Percentiles rank a stretch among this genome's conserved stretches.
Conservation (phyloP, 2,113 vertebrate genomes). For the Syngnathoides biaculeatus region DNA sequence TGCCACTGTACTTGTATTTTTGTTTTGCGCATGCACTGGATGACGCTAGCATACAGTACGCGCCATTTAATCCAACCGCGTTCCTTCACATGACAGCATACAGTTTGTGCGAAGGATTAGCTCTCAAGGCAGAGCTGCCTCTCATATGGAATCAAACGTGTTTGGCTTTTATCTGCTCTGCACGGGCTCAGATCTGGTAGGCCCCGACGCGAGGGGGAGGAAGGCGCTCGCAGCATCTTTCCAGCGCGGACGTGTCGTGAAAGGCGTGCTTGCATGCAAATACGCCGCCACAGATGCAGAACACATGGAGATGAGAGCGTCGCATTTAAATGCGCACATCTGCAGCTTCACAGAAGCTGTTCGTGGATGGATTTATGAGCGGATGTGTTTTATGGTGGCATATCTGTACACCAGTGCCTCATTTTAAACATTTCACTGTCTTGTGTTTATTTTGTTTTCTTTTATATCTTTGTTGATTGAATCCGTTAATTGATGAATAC, state of each 20-base stretch:
- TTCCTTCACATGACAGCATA: constrained; percentile 24
- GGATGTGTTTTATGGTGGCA: background rate
- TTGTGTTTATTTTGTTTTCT: background rate
- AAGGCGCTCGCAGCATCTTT: constrained; percentile 21
- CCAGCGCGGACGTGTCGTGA: constrained; percentile 5
- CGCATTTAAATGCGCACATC: background rate
- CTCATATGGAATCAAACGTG: constrained; percentile 55
- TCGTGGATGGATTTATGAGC: constrained; percentile 1
- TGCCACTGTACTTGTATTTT: constrained; percentile 18
- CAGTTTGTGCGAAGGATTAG: constrained; percentile 50
- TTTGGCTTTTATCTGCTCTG: constrained; percentile 57
- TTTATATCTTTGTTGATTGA: constrained; percentile 18
- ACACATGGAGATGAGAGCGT: background rate
- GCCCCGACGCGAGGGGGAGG: constrained; percentile 19
- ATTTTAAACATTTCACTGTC: background rate
- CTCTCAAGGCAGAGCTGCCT: constrained; percentile 42
- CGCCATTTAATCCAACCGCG: constrained; percentile 27
- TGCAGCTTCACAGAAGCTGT: background rate
- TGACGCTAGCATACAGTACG: constrained; percentile 6
- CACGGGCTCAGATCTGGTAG: constrained; percentile 43
- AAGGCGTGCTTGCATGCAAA: constrained; percentile 26
- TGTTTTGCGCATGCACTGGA: constrained; percentile 29
- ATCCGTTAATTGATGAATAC: background rate
- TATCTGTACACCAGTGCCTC: background rate
- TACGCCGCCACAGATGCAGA: constrained; percentile 6